These are phyloP conservation scores for Manis javanica DNA, from an alignment of 2,797 vertebrate species.

Conservation along the genomic window DNA sequence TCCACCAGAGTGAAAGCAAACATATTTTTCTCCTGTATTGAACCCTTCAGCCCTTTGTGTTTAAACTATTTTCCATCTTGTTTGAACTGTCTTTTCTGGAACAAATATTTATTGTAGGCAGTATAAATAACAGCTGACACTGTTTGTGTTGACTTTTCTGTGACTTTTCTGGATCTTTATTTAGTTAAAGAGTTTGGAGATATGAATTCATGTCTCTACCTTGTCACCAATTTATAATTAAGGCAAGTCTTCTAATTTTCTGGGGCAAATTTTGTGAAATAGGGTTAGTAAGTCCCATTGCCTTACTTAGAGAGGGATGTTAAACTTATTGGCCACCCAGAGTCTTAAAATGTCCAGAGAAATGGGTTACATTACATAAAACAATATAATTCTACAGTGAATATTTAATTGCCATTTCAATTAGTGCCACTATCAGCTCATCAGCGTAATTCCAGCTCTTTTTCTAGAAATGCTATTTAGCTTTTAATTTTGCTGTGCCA, in stretches of 20 bases:
- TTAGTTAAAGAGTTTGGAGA: slow-evolving; percentile 73
- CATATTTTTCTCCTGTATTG: slow-evolving; percentile 59
- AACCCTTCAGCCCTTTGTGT: slow-evolving; percentile 79
- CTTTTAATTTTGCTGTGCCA: neutral
- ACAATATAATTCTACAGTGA: neutral
- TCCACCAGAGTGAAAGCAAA: slow-evolving; percentile 52
- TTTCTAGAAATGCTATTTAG: neutral
- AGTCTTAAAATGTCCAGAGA: neutral
- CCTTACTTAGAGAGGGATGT: neutral
- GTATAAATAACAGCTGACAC: slow-evolving; percentile 77
- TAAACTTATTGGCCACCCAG: neutral
- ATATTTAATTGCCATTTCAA: neutral
- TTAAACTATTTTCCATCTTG: slow-evolving; percentile 80
- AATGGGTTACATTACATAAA: slow-evolving; percentile 28
- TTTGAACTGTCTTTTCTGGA: slow-evolving; percentile 79
- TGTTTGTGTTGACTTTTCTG: slow-evolving; percentile 79
- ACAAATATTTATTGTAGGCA: slow-evolving; percentile 68
- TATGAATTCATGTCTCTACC: slow-evolving; percentile 43
- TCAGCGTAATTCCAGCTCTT: neutral
- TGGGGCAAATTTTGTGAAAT: neutral
- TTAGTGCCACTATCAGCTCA: neutral
- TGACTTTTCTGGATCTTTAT: slow-evolving; percentile 72
- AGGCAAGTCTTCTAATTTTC: slow-evolving; percentile 53
- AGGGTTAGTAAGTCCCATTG: neutral
- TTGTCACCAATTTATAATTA: slow-evolving; percentile 25